These are phyloP conservation scores for Tyria jacobaeae DNA, from an alignment of 2,888 invertebrate species.

Conservation along the genomic window DNA sequence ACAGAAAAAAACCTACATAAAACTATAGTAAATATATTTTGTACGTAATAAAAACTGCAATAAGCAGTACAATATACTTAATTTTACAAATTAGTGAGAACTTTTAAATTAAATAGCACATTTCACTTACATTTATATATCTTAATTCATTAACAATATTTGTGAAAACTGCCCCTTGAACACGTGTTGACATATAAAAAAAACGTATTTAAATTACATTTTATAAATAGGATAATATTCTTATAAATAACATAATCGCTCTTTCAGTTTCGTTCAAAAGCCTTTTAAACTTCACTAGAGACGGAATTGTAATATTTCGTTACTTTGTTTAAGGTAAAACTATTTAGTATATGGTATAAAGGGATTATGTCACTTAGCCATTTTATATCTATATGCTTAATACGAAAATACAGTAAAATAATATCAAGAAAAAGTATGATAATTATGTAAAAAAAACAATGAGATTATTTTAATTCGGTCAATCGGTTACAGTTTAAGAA, in stretches of 20 bases:
- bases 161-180: conserved; percentile 6
- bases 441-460: conserved; percentile 13
- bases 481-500: conserved; percentile 2
- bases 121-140: conserved; percentile 11
- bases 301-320: neutral
- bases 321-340: neutral
- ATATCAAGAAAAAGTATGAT: neutral
- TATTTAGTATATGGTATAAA: neutral
- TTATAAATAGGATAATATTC: neutral
- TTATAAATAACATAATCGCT: no score
- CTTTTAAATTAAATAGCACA: conserved; percentile 20
- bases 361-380: neutral
- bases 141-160: neutral
- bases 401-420: neutral
- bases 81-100: conserved; percentile 24
- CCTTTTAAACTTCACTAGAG: neutral
- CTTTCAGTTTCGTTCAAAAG: neutral
- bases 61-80: conserved; percentile 32
- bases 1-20: neutral
- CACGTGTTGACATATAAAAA: neutral
- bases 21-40: conserved; percentile 25
- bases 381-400: neutral
- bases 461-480: conserved; percentile 12
- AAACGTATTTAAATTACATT: neutral
- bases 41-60: conserved; percentile 44